phyloP scores from a whole-genome alignment of 2,888 invertebrate genomes.

The Cepaea hortensis region DNA sequence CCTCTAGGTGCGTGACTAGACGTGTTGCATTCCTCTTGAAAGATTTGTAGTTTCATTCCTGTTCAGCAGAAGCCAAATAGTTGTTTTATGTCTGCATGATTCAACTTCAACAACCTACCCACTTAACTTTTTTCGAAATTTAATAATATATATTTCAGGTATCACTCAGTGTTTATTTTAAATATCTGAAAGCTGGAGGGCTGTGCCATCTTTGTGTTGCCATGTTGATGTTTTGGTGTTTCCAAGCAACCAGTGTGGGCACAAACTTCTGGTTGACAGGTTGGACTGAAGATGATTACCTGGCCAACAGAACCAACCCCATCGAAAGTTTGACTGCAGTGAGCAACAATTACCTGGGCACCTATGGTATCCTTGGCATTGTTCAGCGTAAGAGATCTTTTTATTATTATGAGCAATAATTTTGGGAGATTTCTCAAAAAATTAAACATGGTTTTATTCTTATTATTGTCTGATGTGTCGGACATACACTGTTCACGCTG shows the following conservation, averaged over 20 bases:
- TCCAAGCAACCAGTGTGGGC: constrained; percentile 66
- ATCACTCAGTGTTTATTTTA: constrained; percentile 33
- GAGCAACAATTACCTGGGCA: constrained; percentile 40
- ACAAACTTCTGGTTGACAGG: constrained; percentile 73
- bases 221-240: constrained; percentile 51
- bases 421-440: too few relatives aligned
- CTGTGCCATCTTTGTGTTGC: constrained; percentile 32
- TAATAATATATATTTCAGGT: constrained; percentile 31
- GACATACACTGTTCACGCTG: too few relatives aligned
- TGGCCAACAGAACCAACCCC: constrained; percentile 50
- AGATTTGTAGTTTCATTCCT: too few relatives aligned
- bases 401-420: too few relatives aligned
- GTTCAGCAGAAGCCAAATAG: too few relatives aligned
- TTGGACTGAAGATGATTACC: constrained; percentile 73
- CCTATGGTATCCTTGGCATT: constrained; percentile 41
- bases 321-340: constrained; percentile 23
- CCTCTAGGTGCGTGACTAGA: too few relatives aligned
- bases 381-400: constrained; percentile 39
- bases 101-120: too few relatives aligned
- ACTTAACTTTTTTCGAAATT: too few relatives aligned
- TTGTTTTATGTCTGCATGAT: too few relatives aligned
- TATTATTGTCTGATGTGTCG: too few relatives aligned
- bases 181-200: constrained; percentile 49
- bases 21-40: too few relatives aligned
- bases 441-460: too few relatives aligned